Percentiles rank a stretch among this genome's conserved stretches.
Conservation (phyloP, 2,888 invertebrate genomes). For the Endotricha flammealis region DNA sequence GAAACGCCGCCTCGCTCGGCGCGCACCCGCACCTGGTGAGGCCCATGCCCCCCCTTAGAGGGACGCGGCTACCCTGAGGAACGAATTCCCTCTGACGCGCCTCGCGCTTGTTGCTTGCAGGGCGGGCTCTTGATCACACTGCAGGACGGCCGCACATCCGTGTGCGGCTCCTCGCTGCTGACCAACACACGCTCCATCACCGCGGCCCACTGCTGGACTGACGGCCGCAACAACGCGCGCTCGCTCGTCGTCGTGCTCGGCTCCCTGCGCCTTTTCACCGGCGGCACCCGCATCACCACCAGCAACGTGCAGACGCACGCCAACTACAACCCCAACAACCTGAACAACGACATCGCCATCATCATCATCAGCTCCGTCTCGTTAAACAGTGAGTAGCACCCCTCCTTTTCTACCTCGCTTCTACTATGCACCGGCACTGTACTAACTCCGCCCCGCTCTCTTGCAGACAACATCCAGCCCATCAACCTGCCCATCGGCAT, state of each 20-base stretch:
- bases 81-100: no score
- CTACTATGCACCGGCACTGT: neutral
- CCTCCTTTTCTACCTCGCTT: neutral
- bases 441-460: neutral
- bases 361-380: conserved; percentile 21
- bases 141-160: conserved; percentile 24
- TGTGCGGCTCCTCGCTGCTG: conserved; percentile 33
- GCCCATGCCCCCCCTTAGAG: no score
- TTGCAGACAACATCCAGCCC: conserved; percentile 35
- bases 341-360: conserved; percentile 31
- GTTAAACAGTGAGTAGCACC: conserved; percentile 23
- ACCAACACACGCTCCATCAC: conserved; percentile 27
- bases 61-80: no score
- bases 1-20: conserved; percentile 12
- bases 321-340: conserved; percentile 21
- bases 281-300: conserved; percentile 29
- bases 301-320: conserved; percentile 25
- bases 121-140: conserved; percentile 31
- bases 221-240: conserved; percentile 24
- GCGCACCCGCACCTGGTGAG: conserved; percentile 3
- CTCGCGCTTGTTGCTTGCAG: no score
- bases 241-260: conserved; percentile 33
- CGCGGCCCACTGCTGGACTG: conserved; percentile 39
- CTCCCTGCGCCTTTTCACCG: conserved; percentile 26
- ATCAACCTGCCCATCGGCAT: conserved; percentile 36